Evolutionary conservation across 2,113 vertebrate genomes (phyloP).

Genomic region (Ictalurus furcatus): DNA sequence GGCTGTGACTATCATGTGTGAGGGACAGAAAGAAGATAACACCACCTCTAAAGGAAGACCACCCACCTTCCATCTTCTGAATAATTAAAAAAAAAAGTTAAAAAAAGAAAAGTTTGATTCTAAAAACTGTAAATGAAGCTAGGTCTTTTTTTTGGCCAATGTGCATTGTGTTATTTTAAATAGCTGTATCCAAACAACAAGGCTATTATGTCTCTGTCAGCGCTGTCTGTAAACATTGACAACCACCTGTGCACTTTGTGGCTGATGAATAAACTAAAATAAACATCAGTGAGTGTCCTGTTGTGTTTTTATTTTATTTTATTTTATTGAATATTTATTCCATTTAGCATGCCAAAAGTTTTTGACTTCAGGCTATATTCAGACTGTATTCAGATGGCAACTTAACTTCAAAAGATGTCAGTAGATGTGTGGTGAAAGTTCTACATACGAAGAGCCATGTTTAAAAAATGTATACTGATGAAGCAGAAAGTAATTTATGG

Average conservation of each 20-base stretch:
- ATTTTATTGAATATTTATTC: neutral
- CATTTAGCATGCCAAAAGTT: neutral
- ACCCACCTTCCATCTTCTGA: neutral
- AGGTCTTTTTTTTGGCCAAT: neutral
- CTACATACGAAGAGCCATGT: neutral
- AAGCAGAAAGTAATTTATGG: neutral
- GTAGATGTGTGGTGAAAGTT: neutral
- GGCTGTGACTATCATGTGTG: constrained; percentile 69
- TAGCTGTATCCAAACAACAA: neutral
- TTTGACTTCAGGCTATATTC: neutral
- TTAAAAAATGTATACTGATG: neutral
- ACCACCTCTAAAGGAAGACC: neutral
- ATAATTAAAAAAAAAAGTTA: neutral
- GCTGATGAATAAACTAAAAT: constrained; percentile 40
- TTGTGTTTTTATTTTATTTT: neutral
- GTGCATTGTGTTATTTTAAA: no score
- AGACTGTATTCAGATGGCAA: neutral
- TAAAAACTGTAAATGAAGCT: constrained; percentile 8
- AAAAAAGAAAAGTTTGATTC: neutral
- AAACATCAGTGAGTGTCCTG: neutral
- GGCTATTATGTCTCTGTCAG: neutral
- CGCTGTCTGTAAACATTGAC: neutral
- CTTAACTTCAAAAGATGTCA: neutral
- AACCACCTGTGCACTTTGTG: constrained; percentile 20
- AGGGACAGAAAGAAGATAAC: neutral